phyloP scores from a whole-genome alignment of 2,888 invertebrate species.

The Drosophila pseudotalamancana region DNA sequence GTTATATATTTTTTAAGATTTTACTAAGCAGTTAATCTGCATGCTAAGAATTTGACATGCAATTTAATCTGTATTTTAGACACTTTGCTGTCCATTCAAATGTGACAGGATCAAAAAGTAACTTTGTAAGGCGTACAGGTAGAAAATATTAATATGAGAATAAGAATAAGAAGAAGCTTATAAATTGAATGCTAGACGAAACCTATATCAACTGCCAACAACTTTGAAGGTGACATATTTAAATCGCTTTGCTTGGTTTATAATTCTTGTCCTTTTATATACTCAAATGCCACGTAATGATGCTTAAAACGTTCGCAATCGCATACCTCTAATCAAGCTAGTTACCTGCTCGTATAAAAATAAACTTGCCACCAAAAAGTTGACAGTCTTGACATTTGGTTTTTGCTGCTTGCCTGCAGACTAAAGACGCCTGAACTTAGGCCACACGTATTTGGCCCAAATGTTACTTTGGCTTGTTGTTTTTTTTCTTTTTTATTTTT shows the following conservation, averaged over 20 bases:
- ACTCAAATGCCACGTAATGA: background rate
- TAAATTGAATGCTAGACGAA: background rate
- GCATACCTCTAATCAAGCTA: background rate
- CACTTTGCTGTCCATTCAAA: background rate
- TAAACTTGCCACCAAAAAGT: slow-evolving; percentile 36
- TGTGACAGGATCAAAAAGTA: no score
- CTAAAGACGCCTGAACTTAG: slow-evolving; percentile 52
- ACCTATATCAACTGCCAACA: background rate
- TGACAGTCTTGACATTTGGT: slow-evolving; percentile 48
- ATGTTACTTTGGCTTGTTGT: slow-evolving; percentile 4
- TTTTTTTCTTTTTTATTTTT: slow-evolving; percentile 35
- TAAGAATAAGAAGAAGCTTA: no score
- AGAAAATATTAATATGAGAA: background rate
- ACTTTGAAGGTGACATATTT: no score
- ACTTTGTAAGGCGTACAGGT: background rate
- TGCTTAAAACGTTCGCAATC: background rate
- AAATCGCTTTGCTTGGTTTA: no score
- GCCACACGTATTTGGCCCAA: slow-evolving; percentile 46
- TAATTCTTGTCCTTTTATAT: background rate
- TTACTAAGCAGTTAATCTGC: no score
- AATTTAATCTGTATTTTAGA: no score
- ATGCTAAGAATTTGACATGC: background rate
- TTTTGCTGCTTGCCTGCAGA: slow-evolving; percentile 39
- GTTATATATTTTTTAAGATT: no score
- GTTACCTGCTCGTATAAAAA: slow-evolving; percentile 20